A percentile compares a stretch with the other conserved stretches of the same genome.
Evolutionary conservation across 2,113 vertebrate genomes (phyloP).

Genomic region (Chroicocephalus ridibundus): DNA sequence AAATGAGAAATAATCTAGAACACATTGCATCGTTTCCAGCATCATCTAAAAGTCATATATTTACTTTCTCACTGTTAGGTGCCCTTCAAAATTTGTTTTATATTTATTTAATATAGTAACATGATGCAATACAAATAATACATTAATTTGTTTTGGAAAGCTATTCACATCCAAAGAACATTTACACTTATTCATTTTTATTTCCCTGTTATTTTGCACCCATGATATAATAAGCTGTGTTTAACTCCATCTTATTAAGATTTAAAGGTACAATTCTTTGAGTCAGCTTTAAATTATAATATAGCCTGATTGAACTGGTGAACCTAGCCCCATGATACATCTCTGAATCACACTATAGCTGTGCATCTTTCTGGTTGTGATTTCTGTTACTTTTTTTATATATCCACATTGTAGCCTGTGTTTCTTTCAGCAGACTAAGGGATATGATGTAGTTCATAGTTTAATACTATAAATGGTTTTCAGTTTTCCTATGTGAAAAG

Average conservation of each 20-base stretch:
- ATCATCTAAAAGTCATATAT: background rate
- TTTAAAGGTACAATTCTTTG: background rate
- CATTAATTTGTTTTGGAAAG: background rate
- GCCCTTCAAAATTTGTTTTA: background rate
- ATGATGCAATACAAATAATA: background rate
- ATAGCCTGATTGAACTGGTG: background rate
- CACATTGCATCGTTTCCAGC: background rate
- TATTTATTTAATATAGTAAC: background rate
- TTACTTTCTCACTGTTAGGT: background rate
- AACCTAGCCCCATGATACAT: background rate
- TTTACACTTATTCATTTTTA: background rate
- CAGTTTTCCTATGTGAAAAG: background rate
- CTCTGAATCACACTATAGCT: background rate
- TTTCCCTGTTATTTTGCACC: background rate
- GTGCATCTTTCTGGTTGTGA: background rate
- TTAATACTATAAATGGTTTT: background rate
- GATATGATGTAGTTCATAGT: background rate
- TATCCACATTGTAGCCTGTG: background rate
- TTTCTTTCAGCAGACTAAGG: background rate
- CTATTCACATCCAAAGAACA: background rate
- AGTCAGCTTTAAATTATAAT: background rate
- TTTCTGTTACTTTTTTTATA: background rate
- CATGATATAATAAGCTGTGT: background rate
- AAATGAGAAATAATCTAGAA: background rate
- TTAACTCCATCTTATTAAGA: background rate